phyloP scores from a whole-genome alignment of 2,797 vertebrate genomes.

The Smutsia temminckii region DNA sequence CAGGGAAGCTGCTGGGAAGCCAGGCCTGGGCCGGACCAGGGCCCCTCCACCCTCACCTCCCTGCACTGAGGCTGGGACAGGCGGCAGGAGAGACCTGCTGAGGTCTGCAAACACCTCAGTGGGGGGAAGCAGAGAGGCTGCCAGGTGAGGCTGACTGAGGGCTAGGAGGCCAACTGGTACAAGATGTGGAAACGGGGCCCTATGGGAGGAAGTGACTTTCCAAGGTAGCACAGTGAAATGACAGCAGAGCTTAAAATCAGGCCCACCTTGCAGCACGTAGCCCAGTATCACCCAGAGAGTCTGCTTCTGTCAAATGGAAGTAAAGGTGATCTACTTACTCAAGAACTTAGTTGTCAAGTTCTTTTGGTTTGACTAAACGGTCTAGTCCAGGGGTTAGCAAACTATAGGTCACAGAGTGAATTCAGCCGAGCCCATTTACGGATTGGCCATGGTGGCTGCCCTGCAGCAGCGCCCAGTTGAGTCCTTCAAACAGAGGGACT shows the following conservation, averaged over 20 bases:
- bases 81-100: background rate
- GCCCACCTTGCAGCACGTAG: background rate
- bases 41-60: background rate
- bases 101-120: background rate
- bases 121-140: background rate
- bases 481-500: background rate
- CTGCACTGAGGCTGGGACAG: background rate
- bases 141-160: accelerated
- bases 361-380: background rate
- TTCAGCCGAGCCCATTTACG: background rate
- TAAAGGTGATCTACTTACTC: background rate
- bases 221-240: background rate
- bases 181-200: background rate
- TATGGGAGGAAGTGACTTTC: background rate
- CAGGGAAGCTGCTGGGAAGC: background rate
- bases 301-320: background rate
- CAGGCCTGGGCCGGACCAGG: background rate
- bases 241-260: background rate
- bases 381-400: background rate
- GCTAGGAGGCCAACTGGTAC: background rate
- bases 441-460: accelerated
- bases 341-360: background rate
- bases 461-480: background rate
- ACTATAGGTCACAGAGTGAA: accelerated
- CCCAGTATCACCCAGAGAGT: background rate